phyloP scores from a whole-genome alignment of 2,797 vertebrate genomes.

The Sebastes oblongus region DNA sequence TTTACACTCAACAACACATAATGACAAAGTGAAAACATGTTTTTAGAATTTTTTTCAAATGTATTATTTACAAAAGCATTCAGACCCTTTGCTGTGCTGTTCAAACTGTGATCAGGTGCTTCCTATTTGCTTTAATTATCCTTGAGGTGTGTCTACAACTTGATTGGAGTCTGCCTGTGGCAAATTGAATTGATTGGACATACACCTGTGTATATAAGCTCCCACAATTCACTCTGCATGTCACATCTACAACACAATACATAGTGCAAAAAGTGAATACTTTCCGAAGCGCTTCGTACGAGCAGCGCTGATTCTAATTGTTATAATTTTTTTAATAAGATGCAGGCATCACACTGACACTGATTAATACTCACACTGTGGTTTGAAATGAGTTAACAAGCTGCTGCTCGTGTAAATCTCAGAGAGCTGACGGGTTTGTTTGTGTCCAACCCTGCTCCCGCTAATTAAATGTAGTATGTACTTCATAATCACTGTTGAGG shows the following conservation, averaged over 20 bases:
- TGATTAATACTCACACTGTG: slow-evolving; percentile 28
- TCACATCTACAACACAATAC: not conserved
- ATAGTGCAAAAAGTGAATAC: not conserved
- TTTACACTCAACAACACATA: not conserved
- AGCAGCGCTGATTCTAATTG: not conserved
- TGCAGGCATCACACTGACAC: slow-evolving; percentile 4
- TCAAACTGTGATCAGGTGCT: not conserved
- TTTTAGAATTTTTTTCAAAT: not conserved
- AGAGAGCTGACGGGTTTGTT: slow-evolving; percentile 46
- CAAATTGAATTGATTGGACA: not conserved
- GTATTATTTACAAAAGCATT: not conserved
- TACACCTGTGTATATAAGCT: not conserved
- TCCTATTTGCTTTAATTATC: slow-evolving; percentile 1
- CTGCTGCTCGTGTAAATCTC: slow-evolving; percentile 40
- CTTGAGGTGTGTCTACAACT: not conserved
- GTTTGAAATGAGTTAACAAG: slow-evolving; percentile 43
- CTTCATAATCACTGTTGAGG: slow-evolving; percentile 57
- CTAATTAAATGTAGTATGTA: slow-evolving; percentile 64
- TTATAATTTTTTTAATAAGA: slow-evolving; percentile 6
- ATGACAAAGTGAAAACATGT: not conserved
- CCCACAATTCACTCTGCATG: not conserved
- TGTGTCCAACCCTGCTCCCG: slow-evolving; percentile 18
- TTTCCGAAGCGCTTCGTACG: not conserved
- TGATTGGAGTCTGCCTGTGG: not conserved
- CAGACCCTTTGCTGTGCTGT: not conserved